phyloP scores from a whole-genome alignment of 2,113 vertebrate genomes.

The Aspiorhynchus laticeps region DNA sequence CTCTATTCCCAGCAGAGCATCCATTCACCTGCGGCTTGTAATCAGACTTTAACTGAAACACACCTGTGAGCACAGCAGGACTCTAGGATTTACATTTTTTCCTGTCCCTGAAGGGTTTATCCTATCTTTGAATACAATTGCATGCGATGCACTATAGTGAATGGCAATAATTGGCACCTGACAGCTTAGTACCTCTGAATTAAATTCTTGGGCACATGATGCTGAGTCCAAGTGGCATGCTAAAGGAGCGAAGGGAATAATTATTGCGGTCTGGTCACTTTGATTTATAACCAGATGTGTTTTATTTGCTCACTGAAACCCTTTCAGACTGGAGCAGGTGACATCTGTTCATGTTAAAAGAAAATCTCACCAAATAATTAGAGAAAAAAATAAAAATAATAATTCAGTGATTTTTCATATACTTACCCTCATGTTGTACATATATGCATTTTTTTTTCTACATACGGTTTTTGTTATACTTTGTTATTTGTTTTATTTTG shows the following conservation, averaged over 20 bases:
- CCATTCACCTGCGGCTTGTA: conserved; percentile 12
- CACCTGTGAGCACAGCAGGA: conserved; percentile 34
- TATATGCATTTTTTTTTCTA: too few species aligned
- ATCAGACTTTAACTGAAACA: conserved; percentile 40
- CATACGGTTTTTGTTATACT: too few species aligned
- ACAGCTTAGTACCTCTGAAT: not conserved
- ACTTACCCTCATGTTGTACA: not conserved
- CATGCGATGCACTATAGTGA: too few species aligned
- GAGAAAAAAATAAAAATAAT: too few species aligned
- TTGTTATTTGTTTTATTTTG: not conserved
- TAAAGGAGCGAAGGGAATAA: not conserved
- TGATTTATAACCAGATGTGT: not conserved
- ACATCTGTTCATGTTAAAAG: not conserved
- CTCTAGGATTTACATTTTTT: not conserved
- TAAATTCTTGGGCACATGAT: not conserved
- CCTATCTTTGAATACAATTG: not conserved
- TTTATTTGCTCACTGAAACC: not conserved
- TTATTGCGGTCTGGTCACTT: not conserved
- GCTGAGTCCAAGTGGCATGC: not conserved
- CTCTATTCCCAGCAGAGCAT: not conserved
- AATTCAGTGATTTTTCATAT: not conserved
- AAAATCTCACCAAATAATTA: too few species aligned
- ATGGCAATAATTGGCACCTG: not conserved
- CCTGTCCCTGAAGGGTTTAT: not conserved
- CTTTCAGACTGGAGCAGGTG: not conserved